Conservation (phyloP, 2,113 vertebrate genomes). For the Tricholaema leucomelas region DNA sequence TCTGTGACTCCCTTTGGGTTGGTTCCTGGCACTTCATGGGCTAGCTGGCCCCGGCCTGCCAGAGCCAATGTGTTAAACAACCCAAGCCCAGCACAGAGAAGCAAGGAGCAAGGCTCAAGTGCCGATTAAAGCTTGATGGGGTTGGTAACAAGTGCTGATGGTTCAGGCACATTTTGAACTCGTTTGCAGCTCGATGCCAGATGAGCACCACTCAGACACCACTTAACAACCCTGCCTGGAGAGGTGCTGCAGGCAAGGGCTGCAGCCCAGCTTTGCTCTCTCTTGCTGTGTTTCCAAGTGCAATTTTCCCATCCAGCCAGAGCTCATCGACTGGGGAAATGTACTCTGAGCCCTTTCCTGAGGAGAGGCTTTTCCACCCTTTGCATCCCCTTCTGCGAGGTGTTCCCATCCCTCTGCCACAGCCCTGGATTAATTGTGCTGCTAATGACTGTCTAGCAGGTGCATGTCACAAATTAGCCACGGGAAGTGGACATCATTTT, state of each 20-base stretch:
- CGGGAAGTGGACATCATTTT: not conserved
- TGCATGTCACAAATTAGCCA: not conserved
- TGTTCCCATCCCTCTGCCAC: accelerated
- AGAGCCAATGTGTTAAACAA: not conserved
- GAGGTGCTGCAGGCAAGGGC: not conserved
- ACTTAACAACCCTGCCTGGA: not conserved
- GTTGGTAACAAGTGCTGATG: not conserved
- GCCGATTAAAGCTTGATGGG: not conserved
- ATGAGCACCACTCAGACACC: not conserved
- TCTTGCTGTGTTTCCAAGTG: not conserved
- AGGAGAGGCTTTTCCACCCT: not conserved
- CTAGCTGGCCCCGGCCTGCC: accelerated
- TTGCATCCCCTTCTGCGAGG: accelerated
- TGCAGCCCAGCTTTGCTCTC: not conserved
- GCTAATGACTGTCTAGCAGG: not conserved
- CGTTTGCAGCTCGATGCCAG: not conserved
- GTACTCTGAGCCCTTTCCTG: not conserved
- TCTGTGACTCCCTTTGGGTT: not conserved
- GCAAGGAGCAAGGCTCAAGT: not conserved
- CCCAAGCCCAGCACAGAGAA: not conserved
- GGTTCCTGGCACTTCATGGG: not conserved
- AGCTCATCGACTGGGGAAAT: not conserved
- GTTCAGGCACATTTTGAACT: not conserved
- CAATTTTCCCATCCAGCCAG: not conserved
- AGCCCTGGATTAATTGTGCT: not conserved